Evolutionary conservation across 2,113 vertebrate species (phyloP), one percentile per base, ranked within the genome.

Genomic region (Prolemur simus): DNA sequence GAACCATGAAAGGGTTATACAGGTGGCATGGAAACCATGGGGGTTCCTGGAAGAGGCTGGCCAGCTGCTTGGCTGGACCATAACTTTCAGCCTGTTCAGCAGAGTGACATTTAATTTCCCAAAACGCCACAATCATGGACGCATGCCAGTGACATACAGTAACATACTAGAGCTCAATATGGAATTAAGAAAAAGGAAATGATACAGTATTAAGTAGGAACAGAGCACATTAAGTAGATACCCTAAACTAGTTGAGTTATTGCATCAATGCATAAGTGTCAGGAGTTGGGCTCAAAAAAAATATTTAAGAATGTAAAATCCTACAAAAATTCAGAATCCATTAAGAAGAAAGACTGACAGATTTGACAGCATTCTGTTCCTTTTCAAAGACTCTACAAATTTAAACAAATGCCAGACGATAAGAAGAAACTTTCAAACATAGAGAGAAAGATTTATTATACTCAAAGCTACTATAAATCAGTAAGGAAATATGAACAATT

Each of bases 311-410:
- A 91, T 68, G 27, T 87, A 29, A 95, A 93, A 76, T 54, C 2
- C 56, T 81, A 91, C 34, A 95, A 32, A 60, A 96, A 91, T 88
- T 94, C 73, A 93, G 63, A 95, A 87, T 32, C 54, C 78, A 90
- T 54, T 39, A 84, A 89, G 18, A 68, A 94, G 68, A 77, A 91
- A 91, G 60, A 87, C 15, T 60, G 86, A 93, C 27, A 71, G 60
- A 85, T 42, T 49, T 66, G 73, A 92, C 73, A 80, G 39, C 14
- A 78, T 66, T 64, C 8, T 29, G 80, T 86, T 71, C 82, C 64
- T 95, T 78, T 27, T 56, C n/a, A 29, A 82, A 80, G 52, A 83
- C 11, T 74, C 60, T 63, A 63, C 27, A 63, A 63, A 63, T 27
- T 29, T 63, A 56, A 92, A 89, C 64, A 74, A 92, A 68, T 64